Evolutionary conservation across 2,888 invertebrate genomes (phyloP).

Genomic region (Stegophylla sp.): DNA sequence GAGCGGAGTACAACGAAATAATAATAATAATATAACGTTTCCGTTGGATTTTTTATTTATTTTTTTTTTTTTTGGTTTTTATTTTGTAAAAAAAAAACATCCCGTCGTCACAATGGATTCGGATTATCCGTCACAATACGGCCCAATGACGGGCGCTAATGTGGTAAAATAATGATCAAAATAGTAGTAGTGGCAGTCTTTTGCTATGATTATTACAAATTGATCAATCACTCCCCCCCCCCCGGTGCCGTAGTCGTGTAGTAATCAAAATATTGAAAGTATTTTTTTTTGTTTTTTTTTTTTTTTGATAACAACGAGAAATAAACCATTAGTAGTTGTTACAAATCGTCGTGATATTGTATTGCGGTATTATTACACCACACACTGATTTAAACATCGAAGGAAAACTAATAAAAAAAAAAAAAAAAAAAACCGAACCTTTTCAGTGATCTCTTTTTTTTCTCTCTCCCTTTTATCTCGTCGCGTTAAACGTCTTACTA

Average conservation of each 20-base stretch:
- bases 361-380: neutral
- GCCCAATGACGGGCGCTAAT: neutral
- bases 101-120: neutral
- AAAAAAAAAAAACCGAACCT: neutral
- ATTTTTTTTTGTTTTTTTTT: neutral
- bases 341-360: neutral
- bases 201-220: neutral
- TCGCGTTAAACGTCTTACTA: neutral
- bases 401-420: neutral
- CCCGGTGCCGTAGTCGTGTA: neutral
- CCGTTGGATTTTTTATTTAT: too few relatives aligned
- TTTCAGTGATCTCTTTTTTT: too few relatives aligned
- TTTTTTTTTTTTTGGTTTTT: too few relatives aligned
- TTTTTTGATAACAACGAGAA: neutral
- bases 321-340: neutral
- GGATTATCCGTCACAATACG: neutral
- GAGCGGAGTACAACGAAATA: too few relatives aligned
- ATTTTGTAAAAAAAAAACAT: neutral
- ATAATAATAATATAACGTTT: too few relatives aligned
- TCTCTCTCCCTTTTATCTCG: neutral
- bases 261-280: conserved; percentile 7
- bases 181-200: neutral
- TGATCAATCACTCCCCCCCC: conserved; percentile 21
- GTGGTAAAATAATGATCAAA: neutral
- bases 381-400: neutral